A percentile compares a stretch with the other conserved stretches of the same genome.
phyloP scores from a whole-genome alignment of 2,797 vertebrate species.

The Morelia viridis region DNA sequence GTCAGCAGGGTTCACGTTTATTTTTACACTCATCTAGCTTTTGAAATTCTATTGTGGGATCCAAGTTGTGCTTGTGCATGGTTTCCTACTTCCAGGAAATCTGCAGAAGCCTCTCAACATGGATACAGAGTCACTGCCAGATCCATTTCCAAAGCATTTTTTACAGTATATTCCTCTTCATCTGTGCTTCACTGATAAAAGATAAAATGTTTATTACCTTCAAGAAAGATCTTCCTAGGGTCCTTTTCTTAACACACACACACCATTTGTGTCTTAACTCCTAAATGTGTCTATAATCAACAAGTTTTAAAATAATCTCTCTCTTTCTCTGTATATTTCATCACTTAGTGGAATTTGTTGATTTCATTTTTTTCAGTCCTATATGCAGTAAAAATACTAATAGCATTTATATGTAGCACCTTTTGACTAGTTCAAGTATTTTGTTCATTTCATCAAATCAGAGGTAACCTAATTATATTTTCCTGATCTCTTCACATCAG shows the following conservation, averaged over 20 bases:
- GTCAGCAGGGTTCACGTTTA: background rate
- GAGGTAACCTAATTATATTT: background rate
- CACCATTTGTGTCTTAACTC: background rate
- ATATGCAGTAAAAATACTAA: background rate
- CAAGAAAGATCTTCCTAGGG: background rate
- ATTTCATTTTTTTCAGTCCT: background rate
- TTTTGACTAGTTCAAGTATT: background rate
- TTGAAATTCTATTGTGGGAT: background rate
- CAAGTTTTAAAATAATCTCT: background rate
- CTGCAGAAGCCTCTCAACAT: no score
- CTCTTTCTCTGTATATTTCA: background rate
- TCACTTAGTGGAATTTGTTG: background rate
- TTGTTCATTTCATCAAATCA: background rate
- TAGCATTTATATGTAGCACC: background rate
- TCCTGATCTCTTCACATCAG: background rate
- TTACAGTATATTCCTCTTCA: no score
- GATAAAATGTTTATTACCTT: background rate
- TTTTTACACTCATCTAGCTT: background rate
- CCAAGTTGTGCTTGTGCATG: background rate
- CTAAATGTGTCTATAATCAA: background rate
- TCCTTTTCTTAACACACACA: background rate
- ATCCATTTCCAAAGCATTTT: background rate
- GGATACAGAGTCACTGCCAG: background rate
- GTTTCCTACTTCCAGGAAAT: background rate
- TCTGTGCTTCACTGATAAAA: background rate